Percentiles rank a stretch among this genome's conserved stretches.
phyloP scores from a whole-genome alignment of 2,113 vertebrate species.

The Myrmecobius fasciatus region DNA sequence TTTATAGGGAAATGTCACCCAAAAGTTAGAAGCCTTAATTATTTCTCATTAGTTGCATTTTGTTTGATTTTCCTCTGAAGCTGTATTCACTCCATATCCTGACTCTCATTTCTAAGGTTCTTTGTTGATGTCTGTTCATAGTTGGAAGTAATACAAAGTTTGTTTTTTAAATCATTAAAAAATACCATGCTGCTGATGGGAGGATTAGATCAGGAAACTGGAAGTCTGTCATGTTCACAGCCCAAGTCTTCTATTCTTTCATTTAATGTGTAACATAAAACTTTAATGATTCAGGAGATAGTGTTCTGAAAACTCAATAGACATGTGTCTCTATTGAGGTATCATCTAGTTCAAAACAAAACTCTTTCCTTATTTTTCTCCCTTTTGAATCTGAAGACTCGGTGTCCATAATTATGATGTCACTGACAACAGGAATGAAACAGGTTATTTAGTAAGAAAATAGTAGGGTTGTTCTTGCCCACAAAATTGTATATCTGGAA shows the following conservation, averaged over 20 bases:
- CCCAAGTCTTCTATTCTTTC: neutral
- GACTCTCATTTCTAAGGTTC: slow-evolving; percentile 19
- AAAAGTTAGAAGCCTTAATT: slow-evolving; percentile 18
- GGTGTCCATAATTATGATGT: neutral
- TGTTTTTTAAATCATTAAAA: slow-evolving; percentile 22
- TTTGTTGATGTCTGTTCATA: slow-evolving; percentile 31
- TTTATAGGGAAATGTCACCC: slow-evolving; percentile 11
- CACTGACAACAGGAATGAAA: neutral
- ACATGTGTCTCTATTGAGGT: neutral
- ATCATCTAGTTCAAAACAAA: neutral
- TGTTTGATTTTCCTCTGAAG: neutral
- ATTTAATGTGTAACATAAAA: neutral
- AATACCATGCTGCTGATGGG: neutral
- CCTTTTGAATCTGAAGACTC: neutral
- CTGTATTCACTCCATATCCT: slow-evolving; percentile 1
- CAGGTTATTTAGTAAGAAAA: neutral
- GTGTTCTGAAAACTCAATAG: accelerated
- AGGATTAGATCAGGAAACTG: neutral
- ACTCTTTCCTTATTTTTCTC: neutral
- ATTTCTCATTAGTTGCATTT: slow-evolving; percentile 15
- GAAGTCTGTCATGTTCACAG: neutral
- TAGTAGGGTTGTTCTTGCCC: neutral
- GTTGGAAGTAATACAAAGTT: slow-evolving; percentile 41
- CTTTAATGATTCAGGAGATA: accelerated
- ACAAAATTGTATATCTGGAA: neutral